phyloP scores from a whole-genome alignment of 2,113 vertebrate species.

The Phyllopteryx taeniolatus region DNA sequence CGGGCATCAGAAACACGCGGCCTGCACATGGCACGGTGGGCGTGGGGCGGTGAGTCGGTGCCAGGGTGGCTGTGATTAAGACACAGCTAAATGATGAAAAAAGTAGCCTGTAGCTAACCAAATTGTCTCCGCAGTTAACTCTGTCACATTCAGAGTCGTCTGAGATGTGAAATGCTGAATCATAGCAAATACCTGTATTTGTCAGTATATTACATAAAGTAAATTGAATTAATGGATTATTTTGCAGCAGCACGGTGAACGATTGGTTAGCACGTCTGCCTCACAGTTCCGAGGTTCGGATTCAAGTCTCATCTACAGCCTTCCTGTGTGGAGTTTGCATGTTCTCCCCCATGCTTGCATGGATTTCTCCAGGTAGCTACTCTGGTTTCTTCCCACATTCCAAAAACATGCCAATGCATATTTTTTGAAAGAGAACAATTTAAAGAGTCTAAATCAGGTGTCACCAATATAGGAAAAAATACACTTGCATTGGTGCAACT shows the following conservation, averaged over 20 bases:
- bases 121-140: conserved; percentile 56
- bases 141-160: conserved; percentile 52
- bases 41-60: conserved; percentile 47
- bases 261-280: not conserved
- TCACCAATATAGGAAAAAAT: too few relatives aligned
- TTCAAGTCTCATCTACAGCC: not conserved
- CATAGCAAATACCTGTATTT: conserved; percentile 45
- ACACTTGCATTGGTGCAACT: too few relatives aligned
- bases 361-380: too few relatives aligned
- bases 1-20: conserved; percentile 59
- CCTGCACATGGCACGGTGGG: conserved; percentile 53
- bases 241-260: not conserved
- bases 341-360: not conserved
- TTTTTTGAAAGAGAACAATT: too few relatives aligned
- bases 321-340: not conserved
- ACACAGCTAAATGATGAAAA: conserved; percentile 58
- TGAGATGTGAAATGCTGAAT: conserved; percentile 52
- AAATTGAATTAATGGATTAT: conserved; percentile 50
- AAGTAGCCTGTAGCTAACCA: conserved; percentile 60
- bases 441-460: too few relatives aligned
- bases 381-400: too few relatives aligned
- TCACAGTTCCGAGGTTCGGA: not conserved
- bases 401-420: too few relatives aligned
- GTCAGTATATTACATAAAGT: conserved; percentile 47
- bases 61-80: conserved; percentile 55